Evolutionary conservation across 2,888 invertebrate genomes (phyloP).

Genomic region (Drosophila acutilabella): DNA sequence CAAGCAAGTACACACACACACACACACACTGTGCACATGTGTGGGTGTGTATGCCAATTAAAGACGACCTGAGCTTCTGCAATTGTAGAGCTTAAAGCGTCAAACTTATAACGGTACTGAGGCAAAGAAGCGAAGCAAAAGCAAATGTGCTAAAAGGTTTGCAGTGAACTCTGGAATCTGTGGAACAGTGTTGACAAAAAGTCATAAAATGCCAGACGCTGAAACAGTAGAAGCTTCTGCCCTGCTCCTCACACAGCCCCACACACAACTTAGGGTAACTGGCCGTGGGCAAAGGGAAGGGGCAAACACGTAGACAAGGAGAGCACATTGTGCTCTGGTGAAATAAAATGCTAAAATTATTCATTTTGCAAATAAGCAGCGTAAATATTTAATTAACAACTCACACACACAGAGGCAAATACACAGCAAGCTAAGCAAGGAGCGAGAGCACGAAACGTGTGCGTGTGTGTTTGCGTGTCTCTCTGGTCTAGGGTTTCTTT

Average conservation of each 20-base stretch:
- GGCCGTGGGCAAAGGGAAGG: background rate
- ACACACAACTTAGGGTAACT: background rate
- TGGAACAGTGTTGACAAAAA: slow-evolving; percentile 55
- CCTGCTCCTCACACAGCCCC: background rate
- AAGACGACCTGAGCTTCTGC: slow-evolving; percentile 42
- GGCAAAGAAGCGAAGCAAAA: slow-evolving; percentile 43
- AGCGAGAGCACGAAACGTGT: background rate
- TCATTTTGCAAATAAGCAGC: slow-evolving; percentile 82
- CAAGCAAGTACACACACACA: slow-evolving; percentile 1
- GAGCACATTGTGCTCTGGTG: slow-evolving; percentile 50
- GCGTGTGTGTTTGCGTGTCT: slow-evolving; percentile 14
- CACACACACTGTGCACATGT: background rate
- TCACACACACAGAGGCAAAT: slow-evolving; percentile 41
- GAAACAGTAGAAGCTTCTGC: slow-evolving; percentile 32
- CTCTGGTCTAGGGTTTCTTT: slow-evolving; percentile 68
- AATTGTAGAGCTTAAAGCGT: slow-evolving; percentile 51
- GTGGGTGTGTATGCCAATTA: slow-evolving; percentile 47
- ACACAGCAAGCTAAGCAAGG: background rate
- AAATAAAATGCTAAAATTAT: slow-evolving; percentile 81
- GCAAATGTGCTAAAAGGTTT: slow-evolving; percentile 65
- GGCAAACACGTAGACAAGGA: slow-evolving; percentile 41
- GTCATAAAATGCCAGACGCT: slow-evolving; percentile 62
- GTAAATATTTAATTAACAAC: slow-evolving; percentile 82
- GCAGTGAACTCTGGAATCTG: slow-evolving; percentile 17
- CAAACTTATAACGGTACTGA: slow-evolving; percentile 54